Evolutionary conservation across 2,113 vertebrate species (phyloP).

Genomic region (Antechinus flavipes): DNA sequence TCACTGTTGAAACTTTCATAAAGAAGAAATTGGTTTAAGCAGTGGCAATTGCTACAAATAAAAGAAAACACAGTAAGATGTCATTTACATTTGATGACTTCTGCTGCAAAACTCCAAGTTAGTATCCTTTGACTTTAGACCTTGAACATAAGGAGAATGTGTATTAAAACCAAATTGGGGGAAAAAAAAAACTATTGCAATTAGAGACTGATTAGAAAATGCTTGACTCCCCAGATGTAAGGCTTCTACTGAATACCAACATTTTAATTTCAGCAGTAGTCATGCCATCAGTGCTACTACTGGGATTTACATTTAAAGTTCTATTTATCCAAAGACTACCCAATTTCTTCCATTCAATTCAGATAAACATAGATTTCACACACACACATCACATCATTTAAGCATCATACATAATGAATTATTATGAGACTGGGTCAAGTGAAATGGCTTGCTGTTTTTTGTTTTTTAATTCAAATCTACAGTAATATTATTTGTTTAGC

Average conservation of each 20-base stretch:
- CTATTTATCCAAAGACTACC: conserved; percentile 1
- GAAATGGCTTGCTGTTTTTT: conserved; percentile 23
- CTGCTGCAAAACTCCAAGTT: conserved; percentile 14
- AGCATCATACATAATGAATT: conserved; percentile 52
- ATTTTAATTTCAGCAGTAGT: conserved; percentile 1
- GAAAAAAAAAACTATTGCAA: background rate
- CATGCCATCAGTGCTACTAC: background rate
- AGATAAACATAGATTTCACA: conserved; percentile 53
- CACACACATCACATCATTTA: background rate
- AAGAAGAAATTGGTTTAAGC: conserved; percentile 23
- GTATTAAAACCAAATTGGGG: conserved; percentile 24
- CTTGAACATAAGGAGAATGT: conserved; percentile 19
- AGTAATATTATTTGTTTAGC: conserved; percentile 66
- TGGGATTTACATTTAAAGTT: conserved; percentile 50
- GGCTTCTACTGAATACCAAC: conserved; percentile 20
- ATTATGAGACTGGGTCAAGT: conserved; percentile 41
- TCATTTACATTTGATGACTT: conserved; percentile 21
- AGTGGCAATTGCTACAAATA: background rate
- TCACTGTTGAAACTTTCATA: background rate
- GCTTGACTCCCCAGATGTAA: background rate
- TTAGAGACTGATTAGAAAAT: conserved; percentile 33
- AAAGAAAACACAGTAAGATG: background rate
- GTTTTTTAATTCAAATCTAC: conserved; percentile 25
- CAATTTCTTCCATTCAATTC: background rate
- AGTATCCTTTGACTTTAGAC: background rate